Percentiles rank a stretch among this genome's conserved stretches.
phyloP scores from a whole-genome alignment of 1,140 invertebrate species.

The Micrasema minimum region DNA sequence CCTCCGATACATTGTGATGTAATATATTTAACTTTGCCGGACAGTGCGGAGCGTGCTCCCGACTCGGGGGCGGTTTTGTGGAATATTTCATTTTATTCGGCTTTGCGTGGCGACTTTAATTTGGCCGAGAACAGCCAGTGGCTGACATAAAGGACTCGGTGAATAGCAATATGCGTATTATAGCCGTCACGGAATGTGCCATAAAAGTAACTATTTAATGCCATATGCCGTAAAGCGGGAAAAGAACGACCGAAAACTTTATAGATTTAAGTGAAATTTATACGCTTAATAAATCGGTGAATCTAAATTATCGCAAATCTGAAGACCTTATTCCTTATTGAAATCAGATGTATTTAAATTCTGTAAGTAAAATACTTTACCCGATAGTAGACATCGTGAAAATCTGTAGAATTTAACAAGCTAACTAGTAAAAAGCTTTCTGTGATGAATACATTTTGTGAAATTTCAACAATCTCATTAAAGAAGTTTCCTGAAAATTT shows the following conservation, averaged over 20 bases:
- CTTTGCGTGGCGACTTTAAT: conserved; percentile 30
- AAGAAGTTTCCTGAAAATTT: conserved; percentile 24
- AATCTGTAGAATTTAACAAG: too few relatives aligned
- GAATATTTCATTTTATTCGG: conserved; percentile 40
- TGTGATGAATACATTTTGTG: conserved; percentile 22
- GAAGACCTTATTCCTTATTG: too few relatives aligned
- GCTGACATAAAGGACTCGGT: conserved; percentile 31
- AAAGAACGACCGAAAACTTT: conserved; percentile 29
- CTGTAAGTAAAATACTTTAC: too few relatives aligned
- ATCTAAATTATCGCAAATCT: conserved; percentile 16
- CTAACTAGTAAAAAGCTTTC: conserved; percentile 10
- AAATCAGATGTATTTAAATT: too few relatives aligned
- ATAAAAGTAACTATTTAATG: conserved; percentile 36
- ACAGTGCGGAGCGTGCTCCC: conserved; percentile 18
- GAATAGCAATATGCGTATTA: conserved; percentile 38
- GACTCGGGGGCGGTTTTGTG: conserved; percentile 21
- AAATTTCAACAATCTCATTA: conserved; percentile 35
- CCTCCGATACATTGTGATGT: conserved; percentile 10
- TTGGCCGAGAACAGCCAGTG: conserved; percentile 24
- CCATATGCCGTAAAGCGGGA: conserved; percentile 30
- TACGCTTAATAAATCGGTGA: conserved; percentile 33
- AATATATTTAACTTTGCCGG: conserved; percentile 32
- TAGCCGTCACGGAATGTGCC: conserved; percentile 28
- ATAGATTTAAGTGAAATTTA: conserved; percentile 35
- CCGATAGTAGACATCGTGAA: too few relatives aligned